These are phyloP conservation scores for Hippocampus abdominalis DNA, from an alignment of 2,113 vertebrate genomes.

Conservation along the genomic window DNA sequence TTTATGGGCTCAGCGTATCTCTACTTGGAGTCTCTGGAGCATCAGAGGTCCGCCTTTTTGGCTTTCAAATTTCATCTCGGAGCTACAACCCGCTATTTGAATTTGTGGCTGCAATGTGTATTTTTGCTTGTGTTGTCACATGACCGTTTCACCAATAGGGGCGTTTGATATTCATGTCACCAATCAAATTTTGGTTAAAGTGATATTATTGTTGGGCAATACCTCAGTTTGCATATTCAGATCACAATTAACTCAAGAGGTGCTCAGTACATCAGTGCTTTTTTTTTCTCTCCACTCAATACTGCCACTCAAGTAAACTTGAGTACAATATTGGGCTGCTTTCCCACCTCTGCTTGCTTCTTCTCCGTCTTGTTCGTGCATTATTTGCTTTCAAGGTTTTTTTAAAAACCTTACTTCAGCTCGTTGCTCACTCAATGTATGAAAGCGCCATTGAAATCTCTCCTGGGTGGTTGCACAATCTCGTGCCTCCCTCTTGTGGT, in stretches of 20 bases:
- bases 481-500: constrained; percentile 57
- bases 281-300: too few species aligned
- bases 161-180: too few species aligned
- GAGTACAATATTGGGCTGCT: too few species aligned
- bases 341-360: not conserved
- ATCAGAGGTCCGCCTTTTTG: constrained; percentile 77
- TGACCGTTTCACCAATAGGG: too few species aligned
- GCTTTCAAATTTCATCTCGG: not conserved
- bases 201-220: too few species aligned
- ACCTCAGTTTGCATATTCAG: too few species aligned
- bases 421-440: not conserved
- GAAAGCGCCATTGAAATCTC: not conserved
- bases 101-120: too few species aligned
- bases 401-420: not conserved
- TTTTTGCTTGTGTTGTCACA: too few species aligned
- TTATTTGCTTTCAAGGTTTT: not conserved
- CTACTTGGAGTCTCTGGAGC: constrained; percentile 85
- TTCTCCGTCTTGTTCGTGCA: not conserved
- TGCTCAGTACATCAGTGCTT: too few species aligned
- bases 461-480: not conserved
- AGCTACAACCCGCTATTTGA: not conserved
- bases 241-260: too few species aligned
- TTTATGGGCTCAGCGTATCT: constrained; percentile 96
- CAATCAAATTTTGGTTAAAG: too few species aligned
- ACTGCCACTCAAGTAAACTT: too few species aligned